Percentiles rank a stretch among this genome's conserved stretches.
Evolutionary conservation across 2,888 invertebrate species (phyloP).

Genomic region (Artemia sinica): DNA sequence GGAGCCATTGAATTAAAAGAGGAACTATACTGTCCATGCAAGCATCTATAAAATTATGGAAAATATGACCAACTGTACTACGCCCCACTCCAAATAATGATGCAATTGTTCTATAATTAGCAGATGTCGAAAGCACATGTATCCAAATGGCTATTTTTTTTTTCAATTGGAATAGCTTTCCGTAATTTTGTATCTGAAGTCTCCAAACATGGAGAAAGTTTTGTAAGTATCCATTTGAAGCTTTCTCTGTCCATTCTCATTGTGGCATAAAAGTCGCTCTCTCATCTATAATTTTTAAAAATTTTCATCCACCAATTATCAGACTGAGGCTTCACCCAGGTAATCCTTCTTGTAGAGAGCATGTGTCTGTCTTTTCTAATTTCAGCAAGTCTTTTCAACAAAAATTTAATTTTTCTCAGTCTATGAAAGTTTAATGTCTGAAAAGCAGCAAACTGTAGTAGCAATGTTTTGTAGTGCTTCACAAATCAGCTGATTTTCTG

Average conservation of each 20-base stretch:
- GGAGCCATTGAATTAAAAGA: not conserved
- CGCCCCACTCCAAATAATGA: not conserved
- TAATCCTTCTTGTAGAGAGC: too few species aligned
- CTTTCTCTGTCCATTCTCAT: not conserved
- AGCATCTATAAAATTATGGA: not conserved
- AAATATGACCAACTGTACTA: not conserved
- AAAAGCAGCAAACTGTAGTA: too few species aligned
- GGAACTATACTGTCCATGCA: not conserved
- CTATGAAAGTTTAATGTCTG: too few species aligned
- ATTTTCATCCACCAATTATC: too few species aligned
- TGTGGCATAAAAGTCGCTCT: too few species aligned
- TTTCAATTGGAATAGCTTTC: not conserved
- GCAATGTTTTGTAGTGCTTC: too few species aligned
- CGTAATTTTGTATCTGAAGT: not conserved
- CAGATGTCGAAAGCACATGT: not conserved
- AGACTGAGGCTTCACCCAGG: too few species aligned
- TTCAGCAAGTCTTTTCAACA: too few species aligned
- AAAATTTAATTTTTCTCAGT: too few species aligned
- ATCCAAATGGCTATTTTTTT: not conserved
- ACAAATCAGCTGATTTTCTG: too few species aligned
- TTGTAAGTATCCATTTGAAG: not conserved
- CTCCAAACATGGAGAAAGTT: not conserved
- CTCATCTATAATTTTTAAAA: too few species aligned
- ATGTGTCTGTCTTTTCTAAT: too few species aligned
- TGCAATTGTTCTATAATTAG: not conserved